Base-by-base conservation (phyloP, 2,113 vertebrate species). In the Strigops habroptila region DNA sequence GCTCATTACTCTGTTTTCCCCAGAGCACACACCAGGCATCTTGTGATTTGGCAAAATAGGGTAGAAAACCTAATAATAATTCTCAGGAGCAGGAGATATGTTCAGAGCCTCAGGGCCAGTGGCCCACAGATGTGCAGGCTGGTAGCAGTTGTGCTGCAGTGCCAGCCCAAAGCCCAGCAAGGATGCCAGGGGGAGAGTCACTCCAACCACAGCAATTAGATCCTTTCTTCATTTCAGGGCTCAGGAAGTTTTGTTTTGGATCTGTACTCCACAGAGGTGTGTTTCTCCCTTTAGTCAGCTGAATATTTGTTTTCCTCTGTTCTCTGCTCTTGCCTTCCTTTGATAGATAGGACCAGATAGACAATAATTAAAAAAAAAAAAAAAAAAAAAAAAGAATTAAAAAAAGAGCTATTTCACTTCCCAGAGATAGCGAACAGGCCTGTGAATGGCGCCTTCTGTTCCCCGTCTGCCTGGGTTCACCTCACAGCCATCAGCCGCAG, bases 401-500 rank as follows among this genome's bases (percentile, higher is more conserved):
- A 31, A 74, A 62, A 67, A 30, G 6, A 88, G 62, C 65, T 87
- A 18, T 93, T 92, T 89, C 74, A 65, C 80, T 89, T 95, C 21
- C 25, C 25, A 48, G 74, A 78, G 81, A 86, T 62, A 69, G 86
- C 1, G 9, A 93, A 35, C 60, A 82, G 80, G 88, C 51, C 93
- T 93, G 96, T 79, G 86, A 96, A 85, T 57, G 77, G 74, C 5
- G 0, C 95, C 91, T 91, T 96, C 95, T 97, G 93, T 95, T 96
- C 91, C 74, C 49, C 0, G 52, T 95, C 96, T 96, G 93, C 92
- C 86, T 57, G 86, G 28, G 44, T 62, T 94, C 95, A 84, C 91
- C 92, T 91, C 33, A 0, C 4, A 21, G 90, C 76, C 88, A 13
- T 55, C 90, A 82, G 75, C 84, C 63, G 46, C 77, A 18, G 81